Base-by-base conservation (phyloP, 2,888 invertebrate species). In the Limnephilus lunatus region DNA sequence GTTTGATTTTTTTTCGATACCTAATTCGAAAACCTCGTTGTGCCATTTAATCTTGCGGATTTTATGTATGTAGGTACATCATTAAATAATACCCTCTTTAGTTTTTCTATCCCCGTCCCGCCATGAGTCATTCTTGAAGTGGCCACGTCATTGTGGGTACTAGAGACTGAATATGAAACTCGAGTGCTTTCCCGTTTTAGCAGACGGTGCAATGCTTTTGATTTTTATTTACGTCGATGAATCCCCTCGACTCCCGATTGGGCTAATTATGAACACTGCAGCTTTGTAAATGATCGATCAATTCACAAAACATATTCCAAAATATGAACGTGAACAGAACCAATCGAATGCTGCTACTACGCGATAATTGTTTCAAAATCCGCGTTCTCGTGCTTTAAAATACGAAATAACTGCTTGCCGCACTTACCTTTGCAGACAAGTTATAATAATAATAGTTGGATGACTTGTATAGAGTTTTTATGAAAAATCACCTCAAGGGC, bases 121-220 rank as follows among this genome's bases (percentile, higher is more conserved):
- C 35, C 48, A 35, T 92, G 92, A 92, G 39, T 92, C 92, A 92
- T 14, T 30, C 39, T 80, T 88, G 48, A 92, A 90, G 90, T 92
- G 92, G 44, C 81, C 32, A 83, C 35, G 82, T 31, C 82, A 48
- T 39, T 32, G 86, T 48, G 86, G 35, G 44, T 44, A 86, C 88
- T 68, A 53, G 88, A 88, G 53, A 81, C 85, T 83, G 39, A 80
- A 89, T 90, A 85, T 86, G 83, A 80, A 91, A 81, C 85, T 92
- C 90, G 81, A 92, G 92, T 92, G 86, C 44, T 85, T 85, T 83
- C 86, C 92, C 30, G 48, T 85, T 92, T 92, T 68, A 85, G 92
- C 92, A 68, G 89, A 89, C 90, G 39, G 44, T 85, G 85, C 89
- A 68, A 90, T 89, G 32, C 35, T 81, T 81, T 44, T 15, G 31